These are phyloP conservation scores for Diceros bicornis DNA, from an alignment of 2,797 vertebrate species.

Conservation along the genomic window DNA sequence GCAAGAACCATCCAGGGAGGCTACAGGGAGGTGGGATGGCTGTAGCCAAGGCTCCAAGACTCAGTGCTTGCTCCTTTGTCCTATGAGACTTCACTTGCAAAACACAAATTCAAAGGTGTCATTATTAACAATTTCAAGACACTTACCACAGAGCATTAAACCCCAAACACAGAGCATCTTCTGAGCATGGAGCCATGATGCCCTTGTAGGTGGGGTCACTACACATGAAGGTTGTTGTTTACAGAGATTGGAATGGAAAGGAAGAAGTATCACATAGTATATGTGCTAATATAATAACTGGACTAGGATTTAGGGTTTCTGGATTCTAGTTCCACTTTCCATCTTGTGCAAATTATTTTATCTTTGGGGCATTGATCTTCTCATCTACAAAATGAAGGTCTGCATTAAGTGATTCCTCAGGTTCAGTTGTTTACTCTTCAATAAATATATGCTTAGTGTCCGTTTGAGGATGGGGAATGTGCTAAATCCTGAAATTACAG, in stretches of 20 bases:
- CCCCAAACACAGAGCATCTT: background rate
- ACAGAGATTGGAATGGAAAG: background rate
- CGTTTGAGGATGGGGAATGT: background rate
- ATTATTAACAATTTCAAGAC: background rate
- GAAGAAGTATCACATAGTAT: background rate
- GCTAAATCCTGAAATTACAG: background rate
- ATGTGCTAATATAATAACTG: background rate
- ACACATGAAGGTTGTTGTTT: background rate
- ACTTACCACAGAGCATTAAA: background rate
- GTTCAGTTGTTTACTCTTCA: background rate
- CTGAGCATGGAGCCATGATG: background rate
- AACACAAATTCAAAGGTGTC: background rate
- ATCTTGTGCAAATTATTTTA: background rate
- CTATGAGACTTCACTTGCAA: background rate
- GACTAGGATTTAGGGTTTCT: background rate
- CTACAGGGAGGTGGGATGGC: background rate
- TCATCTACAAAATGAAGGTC: background rate
- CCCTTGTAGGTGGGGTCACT: background rate
- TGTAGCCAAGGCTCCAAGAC: background rate
- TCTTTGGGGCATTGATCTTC: background rate
- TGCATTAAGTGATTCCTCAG: background rate
- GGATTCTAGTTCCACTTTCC: background rate
- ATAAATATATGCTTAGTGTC: background rate
- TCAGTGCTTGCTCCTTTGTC: background rate
- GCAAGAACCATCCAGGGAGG: background rate